Percentiles rank a stretch among this genome's conserved stretches.
These are phyloP conservation scores for Climacteris rufus DNA, from an alignment of 2,113 vertebrate species.

Conservation along the genomic window DNA sequence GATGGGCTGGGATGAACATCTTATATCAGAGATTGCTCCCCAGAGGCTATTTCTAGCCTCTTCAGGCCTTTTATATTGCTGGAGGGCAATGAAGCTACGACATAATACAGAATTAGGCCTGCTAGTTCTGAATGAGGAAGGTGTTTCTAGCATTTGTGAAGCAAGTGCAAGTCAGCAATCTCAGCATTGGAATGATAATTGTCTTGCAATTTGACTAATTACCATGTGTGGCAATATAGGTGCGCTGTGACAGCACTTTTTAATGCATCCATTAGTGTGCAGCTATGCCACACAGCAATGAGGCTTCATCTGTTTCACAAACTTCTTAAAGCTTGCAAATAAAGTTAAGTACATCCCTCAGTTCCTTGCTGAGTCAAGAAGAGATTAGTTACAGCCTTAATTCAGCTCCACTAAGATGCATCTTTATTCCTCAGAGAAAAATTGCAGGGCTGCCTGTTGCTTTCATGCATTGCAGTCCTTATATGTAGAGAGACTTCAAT, in stretches of 20 bases:
- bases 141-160: constrained; percentile 5
- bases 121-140: constrained; percentile 11
- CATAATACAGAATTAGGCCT: not conserved
- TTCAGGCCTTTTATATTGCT: not conserved
- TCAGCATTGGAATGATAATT: not conserved
- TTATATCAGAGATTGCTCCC: not conserved
- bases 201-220: constrained; percentile 48
- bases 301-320: not conserved
- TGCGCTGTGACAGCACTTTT: not conserved
- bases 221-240: constrained; percentile 12
- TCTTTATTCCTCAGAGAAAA: not conserved
- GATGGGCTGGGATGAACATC: constrained; percentile 25
- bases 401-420: not conserved
- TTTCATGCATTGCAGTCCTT: not conserved
- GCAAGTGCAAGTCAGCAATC: constrained; percentile 7
- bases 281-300: not conserved
- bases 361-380: not conserved
- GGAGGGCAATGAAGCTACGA: not conserved
- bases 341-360: not conserved
- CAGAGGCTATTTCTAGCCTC: constrained; percentile 21
- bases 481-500: not conserved
- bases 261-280: not conserved
- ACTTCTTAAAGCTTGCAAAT: not conserved
- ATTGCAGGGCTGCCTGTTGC: not conserved
- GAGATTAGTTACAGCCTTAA: not conserved